Evolutionary conservation across 1,140 invertebrate genomes (phyloP), one percentile per base, ranked within the genome.

Genomic region (Pseudachorutes palmiensis): DNA sequence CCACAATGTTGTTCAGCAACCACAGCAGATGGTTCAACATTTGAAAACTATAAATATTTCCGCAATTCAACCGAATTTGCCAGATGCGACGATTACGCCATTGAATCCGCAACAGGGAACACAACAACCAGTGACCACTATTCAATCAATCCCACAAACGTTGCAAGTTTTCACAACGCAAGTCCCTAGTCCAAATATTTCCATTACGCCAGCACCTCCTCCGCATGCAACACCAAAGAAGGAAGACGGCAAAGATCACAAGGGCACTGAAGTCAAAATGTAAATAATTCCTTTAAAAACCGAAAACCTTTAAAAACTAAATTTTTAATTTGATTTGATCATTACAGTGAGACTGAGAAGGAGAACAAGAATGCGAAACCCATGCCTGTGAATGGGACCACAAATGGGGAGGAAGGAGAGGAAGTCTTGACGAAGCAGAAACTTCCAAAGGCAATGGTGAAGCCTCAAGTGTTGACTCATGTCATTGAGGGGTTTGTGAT

Each of bases 401-500:
- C 24, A 14, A 55, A 16, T 55, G 24, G 24, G 2, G 67, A 74
- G 19, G 71, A 73, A 1, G 33, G 59, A 1, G 70, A 70, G n/a
- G 67, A 73, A 24, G 31, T 64, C 22, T 85, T 88, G 74, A 83
- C 84, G 1, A 80, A 80, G 68, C 74, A 76, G 12, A 79, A 78
- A 60, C 77, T 79, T 51, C 90, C 67, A 41, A 94, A 93, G 78
- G 92, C 92, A 0, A 90, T 97, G 85, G 92, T 97, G 0, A 96
- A 96, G 79, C 94, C 94, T 0, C 93, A 97, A 76, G 91, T 97
- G 1, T 80, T 97, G 12, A 97, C 94, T 0, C 95, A 98, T 77
- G 91, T 97, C 1, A 97, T 98, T 66, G 94, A 97, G 80, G 94
- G 94, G 24, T 97, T 94, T 79, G 89, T 97, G 1, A 97, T 98